Base-by-base conservation (phyloP, 2,888 invertebrate genomes). In the Stictocephala bisonia region DNA sequence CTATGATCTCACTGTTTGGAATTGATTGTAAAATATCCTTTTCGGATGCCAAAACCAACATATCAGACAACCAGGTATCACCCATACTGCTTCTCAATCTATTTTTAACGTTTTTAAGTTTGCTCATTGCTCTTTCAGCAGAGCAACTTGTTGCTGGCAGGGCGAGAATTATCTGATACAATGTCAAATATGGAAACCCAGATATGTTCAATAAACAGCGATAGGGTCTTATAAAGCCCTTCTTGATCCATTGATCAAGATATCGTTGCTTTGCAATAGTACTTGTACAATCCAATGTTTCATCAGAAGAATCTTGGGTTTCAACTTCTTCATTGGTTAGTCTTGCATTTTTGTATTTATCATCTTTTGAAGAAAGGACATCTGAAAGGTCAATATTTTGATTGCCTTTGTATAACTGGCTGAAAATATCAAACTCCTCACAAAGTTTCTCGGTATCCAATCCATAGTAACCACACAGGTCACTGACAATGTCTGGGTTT, bases 291-390 rank as follows among this genome's bases (percentile, higher is more conserved):
- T n/a, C n/a, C n/a, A n/a, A n/a, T n/a, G n/a, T n/a, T 3, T 27
- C 29, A 29, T 56, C 56, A 26, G 56, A 56, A 27, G 24, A 56
- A 56, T 56, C 27, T 29, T 26, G 3, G 4, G 27, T 56, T 56
- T 56, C 56, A 56, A 56, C 56, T n/a, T n/a, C n/a, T 56, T 56
- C 56, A n/a, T 56, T 29, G 15, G 9, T 56, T 50, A 50, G 56
- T 7, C 56, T 26, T 26, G 4, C 56, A 26, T 15, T 56, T 15
- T 26, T 13, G 4, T 26, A 20, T 26, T 56, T 56, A 26, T 4
- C 27, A 56, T 56, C 56, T 27, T 26, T 56, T 56, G 56, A 56
- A 26, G 13, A 9, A 9, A 56, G 26, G 3, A 56, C 26, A 56
- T 26, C 56, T 56, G 56, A 56, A 11, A 56, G 18, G 15, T 56